A percentile compares a stretch with the other conserved stretches of the same genome.
Evolutionary conservation across 64 coral and sea anemone genomes (phyloP).

Genomic region (Montipora efflorescens): DNA sequence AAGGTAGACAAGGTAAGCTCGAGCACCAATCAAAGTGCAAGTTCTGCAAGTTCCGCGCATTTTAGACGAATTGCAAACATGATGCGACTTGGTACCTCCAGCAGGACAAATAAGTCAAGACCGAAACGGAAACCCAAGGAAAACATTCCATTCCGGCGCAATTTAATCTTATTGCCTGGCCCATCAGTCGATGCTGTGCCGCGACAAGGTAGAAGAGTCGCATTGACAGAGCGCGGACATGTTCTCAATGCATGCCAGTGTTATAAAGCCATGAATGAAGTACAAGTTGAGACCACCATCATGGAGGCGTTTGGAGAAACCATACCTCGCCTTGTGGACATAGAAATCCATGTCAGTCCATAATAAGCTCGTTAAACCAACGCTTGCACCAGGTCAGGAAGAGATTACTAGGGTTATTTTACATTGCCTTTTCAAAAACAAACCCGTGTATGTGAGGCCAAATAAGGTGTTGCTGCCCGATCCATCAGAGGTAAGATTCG

Average conservation of each 20-base stretch:
- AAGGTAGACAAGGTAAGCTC: not conserved
- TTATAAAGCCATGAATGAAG: slow-evolving; percentile 37
- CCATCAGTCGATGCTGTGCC: slow-evolving; percentile 57
- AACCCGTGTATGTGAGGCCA: slow-evolving; percentile 33
- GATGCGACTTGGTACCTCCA: not conserved
- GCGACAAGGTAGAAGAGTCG: slow-evolving; percentile 40
- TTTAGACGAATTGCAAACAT: slow-evolving; percentile 10
- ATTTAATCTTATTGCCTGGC: slow-evolving; percentile 49
- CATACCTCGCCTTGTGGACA: slow-evolving; percentile 10
- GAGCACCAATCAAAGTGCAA: not conserved
- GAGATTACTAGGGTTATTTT: slow-evolving; percentile 6
- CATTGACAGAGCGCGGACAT: slow-evolving; percentile 51
- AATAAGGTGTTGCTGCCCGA: slow-evolving; percentile 30
- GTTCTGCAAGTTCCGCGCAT: not conserved
- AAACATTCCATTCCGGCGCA: slow-evolving; percentile 31
- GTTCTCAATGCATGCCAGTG: slow-evolving; percentile 45
- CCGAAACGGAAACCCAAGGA: not conserved
- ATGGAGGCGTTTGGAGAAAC: slow-evolving; percentile 62
- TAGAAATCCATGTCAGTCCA: slow-evolving; percentile 31
- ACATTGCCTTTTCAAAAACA: slow-evolving; percentile 62
- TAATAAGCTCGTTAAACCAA: not conserved
- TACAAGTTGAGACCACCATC: slow-evolving; percentile 56
- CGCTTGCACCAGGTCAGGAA: slow-evolving; percentile 10
- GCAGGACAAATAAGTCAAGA: not conserved
- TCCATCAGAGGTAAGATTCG: slow-evolving; percentile 24